Evolutionary conservation across 2,797 vertebrate genomes (phyloP), one percentile per base, ranked within the genome.

Genomic region (Taenioides sp.): DNA sequence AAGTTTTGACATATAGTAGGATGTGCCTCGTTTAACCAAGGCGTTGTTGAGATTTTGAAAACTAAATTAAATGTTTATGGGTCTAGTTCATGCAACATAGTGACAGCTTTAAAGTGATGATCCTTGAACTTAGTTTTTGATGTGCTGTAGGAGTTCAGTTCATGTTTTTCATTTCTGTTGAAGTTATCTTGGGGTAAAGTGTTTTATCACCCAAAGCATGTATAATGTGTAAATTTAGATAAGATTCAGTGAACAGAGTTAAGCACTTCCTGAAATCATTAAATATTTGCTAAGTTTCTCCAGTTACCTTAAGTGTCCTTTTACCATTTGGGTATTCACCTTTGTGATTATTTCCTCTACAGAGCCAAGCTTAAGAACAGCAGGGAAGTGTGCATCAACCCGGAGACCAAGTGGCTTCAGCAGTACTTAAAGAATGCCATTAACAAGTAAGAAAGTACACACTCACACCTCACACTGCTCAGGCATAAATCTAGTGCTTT

Each of bases 341-440:
- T 67, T 59, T 9, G 40, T 58, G 28, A 70, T 71, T n/a, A 69
- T 25, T 75, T 18, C 63, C 78, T 78, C 75, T 34, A 28, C 88
- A 95, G 94, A 79, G 94, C 93, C 82, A 95, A 94, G 78, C 91
- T 95, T 86, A 95, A 94, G 92, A 98, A 87, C 94, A 97, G 94
- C 90, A 94, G 96, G 80, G 97, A 99, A 86, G 97, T 99, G 78
- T 99, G 97, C 94, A 95, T 99, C 88, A 98, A 98, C 89, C 96
- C 97, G 0, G 97, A 97, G 80, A 88, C 97, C 92, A 98, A 97
- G 92, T 98, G 98, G 98, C 96, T 99, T 87, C 97, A 98, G 91
- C 96, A 97, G 80, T 98, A 98, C 90, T 93, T 99, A 90, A 97
- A 98, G 90, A 98, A 97, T 82, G 96, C 96, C 93, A 94, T 98